Conservation (phyloP, 1,140 invertebrate species). For the Drosophila jambulina region DNA sequence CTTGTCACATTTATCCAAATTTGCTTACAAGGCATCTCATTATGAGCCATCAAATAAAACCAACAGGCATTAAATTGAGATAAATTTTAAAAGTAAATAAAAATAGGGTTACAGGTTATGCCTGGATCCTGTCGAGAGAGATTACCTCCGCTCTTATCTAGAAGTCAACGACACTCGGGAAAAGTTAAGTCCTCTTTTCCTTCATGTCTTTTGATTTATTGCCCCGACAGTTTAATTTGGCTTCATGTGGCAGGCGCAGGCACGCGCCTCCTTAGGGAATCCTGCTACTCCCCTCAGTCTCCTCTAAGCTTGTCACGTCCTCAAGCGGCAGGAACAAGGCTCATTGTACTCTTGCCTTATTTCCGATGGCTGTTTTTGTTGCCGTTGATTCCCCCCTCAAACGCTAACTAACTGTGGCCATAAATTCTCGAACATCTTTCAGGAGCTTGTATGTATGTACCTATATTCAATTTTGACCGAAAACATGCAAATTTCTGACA, state of each 20-base stretch:
- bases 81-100: constrained; percentile 28
- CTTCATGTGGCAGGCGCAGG: constrained; percentile 47
- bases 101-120: constrained; percentile 14
- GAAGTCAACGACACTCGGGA: constrained; percentile 3
- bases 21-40: not conserved
- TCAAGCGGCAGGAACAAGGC: constrained; percentile 34
- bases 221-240: constrained; percentile 70
- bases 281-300: not conserved
- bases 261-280: constrained; percentile 29
- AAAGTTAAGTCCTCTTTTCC: constrained; percentile 10
- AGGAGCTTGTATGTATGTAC: constrained; percentile 17
- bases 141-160: constrained; percentile 13
- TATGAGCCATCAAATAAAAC: constrained; percentile 30
- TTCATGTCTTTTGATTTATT: constrained; percentile 71
- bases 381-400: constrained; percentile 43
- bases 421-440: constrained; percentile 46
- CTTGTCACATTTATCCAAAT: not conserved
- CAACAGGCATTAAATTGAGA: constrained; percentile 44
- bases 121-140: not conserved
- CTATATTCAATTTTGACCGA: constrained; percentile 46
- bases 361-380: constrained; percentile 44
- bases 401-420: constrained; percentile 36
- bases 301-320: constrained; percentile 58
- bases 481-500: constrained; percentile 51
- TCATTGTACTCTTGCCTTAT: constrained; percentile 58